Evolutionary conservation across 2,113 vertebrate species (phyloP).

Genomic region (Formicarius rufipectus): DNA sequence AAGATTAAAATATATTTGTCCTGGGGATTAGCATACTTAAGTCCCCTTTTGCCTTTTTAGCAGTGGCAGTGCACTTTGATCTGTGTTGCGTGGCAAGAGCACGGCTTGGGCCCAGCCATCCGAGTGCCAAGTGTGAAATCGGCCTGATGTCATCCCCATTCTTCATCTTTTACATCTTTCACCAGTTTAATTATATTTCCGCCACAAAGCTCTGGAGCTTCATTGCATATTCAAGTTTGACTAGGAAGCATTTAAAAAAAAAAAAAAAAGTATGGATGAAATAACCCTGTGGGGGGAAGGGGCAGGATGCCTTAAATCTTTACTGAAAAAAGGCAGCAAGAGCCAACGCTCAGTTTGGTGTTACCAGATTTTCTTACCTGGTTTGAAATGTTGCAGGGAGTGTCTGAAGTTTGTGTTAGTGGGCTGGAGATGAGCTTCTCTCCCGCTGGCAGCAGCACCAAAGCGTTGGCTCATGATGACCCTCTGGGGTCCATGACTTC

Average conservation of each 20-base stretch:
- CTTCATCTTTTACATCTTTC: constrained; percentile 96
- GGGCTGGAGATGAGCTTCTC: background rate
- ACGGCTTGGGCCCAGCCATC: constrained; percentile 91
- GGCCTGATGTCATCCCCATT: constrained; percentile 98
- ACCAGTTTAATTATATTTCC: constrained; percentile 99
- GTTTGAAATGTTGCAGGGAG: background rate
- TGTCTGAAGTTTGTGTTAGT: background rate
- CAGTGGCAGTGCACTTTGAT: constrained; percentile 95
- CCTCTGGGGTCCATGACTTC: background rate
- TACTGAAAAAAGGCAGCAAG: constrained; percentile 12
- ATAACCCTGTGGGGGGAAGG: constrained; percentile 85
- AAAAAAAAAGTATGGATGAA: constrained; percentile 80
- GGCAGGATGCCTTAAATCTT: constrained; percentile 63
- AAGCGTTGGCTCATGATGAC: background rate
- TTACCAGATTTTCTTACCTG: background rate
- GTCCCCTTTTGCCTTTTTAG: constrained; percentile 90
- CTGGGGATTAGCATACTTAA: constrained; percentile 99
- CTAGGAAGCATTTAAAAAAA: constrained; percentile 91
- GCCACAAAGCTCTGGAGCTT: constrained; percentile 87
- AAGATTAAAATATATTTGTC: constrained; percentile 99
- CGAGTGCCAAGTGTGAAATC: constrained; percentile 99
- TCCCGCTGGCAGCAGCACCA: background rate
- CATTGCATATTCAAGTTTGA: constrained; percentile 95
- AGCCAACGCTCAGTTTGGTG: background rate
- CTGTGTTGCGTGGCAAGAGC: constrained; percentile 93